phyloP scores from a whole-genome alignment of 2,888 invertebrate species.

The Patella depressa region DNA sequence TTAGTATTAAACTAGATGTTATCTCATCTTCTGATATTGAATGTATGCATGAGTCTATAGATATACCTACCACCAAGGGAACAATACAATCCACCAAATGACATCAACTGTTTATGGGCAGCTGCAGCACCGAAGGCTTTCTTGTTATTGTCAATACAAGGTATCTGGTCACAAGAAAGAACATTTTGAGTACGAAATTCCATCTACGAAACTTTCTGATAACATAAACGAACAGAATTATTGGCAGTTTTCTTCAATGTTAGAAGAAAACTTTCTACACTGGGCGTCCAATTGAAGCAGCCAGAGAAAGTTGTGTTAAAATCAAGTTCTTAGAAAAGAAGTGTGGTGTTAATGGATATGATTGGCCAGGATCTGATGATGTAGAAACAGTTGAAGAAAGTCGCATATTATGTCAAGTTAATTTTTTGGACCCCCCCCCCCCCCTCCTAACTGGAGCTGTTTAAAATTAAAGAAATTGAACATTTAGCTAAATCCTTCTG shows the following conservation, averaged over 20 bases:
- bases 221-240: neutral
- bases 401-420: neutral
- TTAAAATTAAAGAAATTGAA: slow-evolving; percentile 7
- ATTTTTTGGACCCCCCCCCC: neutral
- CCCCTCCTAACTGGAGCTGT: neutral
- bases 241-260: neutral
- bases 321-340: slow-evolving; percentile 8
- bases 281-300: slow-evolving; percentile 3
- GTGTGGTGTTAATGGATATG: neutral
- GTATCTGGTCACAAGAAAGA: neutral
- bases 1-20: slow-evolving; percentile 60
- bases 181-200: neutral
- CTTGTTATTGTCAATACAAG: slow-evolving; percentile 3
- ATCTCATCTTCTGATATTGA: slow-evolving; percentile 50
- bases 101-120: neutral
- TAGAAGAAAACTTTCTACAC: slow-evolving; percentile 8
- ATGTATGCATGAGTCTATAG: slow-evolving; percentile 37
- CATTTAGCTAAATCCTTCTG: neutral
- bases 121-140: neutral
- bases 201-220: neutral
- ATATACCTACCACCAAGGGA: slow-evolving; percentile 18
- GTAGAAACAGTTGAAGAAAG: neutral
- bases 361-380: slow-evolving; percentile 11
- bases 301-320: neutral
- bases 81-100: slow-evolving; percentile 15